Conservation (phyloP, 92 coral and sea anemone species). For the Siderastrea radians region DNA sequence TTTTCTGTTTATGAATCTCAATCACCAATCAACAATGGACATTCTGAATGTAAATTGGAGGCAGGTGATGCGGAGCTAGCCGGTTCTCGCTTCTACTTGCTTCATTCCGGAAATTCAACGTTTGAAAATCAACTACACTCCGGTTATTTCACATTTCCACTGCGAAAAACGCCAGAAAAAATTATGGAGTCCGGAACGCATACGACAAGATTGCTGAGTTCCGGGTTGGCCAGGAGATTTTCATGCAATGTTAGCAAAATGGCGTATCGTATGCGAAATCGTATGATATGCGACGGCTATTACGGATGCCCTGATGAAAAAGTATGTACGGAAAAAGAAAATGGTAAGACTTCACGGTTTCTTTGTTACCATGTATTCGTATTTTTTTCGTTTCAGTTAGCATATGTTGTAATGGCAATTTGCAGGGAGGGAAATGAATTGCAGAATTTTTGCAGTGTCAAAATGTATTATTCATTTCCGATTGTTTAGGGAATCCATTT, state of each 20-base stretch:
- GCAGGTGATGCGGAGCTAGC: constrained; percentile 45
- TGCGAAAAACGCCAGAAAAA: constrained; percentile 1
- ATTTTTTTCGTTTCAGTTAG: not conserved
- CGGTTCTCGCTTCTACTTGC: constrained; percentile 15
- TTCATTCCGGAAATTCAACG: constrained; percentile 7
- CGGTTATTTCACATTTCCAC: constrained; percentile 36
- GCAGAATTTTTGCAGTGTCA: not conserved
- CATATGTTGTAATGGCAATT: not conserved
- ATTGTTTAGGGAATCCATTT: constrained; percentile 11
- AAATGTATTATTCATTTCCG: constrained; percentile 38
- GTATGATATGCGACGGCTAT: constrained; percentile 86
- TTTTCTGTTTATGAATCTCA: constrained; percentile 75
- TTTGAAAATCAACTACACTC: not conserved
- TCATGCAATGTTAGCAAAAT: constrained; percentile 85
- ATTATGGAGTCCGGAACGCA: constrained; percentile 37
- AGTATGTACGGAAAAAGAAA: constrained; percentile 38
- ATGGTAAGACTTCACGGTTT: constrained; percentile 40
- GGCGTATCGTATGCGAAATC: constrained; percentile 64
- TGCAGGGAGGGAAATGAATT: not conserved
- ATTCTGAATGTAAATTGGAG: constrained; percentile 40
- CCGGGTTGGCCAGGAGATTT: constrained; percentile 66
- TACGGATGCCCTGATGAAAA: constrained; percentile 90
- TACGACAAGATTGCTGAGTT: constrained; percentile 73
- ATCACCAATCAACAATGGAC: constrained; percentile 56
- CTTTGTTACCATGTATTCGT: not conserved